These are phyloP conservation scores for Choristoneura rosaceana DNA, from an alignment of 2,888 invertebrate species.

Conservation along the genomic window DNA sequence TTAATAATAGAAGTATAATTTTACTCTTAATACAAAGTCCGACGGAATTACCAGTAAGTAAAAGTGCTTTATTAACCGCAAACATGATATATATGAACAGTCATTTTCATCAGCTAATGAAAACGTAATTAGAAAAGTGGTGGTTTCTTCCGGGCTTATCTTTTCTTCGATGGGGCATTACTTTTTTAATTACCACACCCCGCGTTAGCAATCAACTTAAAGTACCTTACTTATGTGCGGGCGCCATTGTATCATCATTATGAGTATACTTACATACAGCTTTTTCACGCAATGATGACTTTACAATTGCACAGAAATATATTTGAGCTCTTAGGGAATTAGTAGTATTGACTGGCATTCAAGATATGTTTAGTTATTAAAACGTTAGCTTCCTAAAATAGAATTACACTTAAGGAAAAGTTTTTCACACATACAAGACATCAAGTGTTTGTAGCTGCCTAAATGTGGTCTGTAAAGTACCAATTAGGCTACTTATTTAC, in stretches of 20 bases:
- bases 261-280: neutral
- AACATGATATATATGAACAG: constrained; percentile 45
- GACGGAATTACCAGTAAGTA: constrained; percentile 6
- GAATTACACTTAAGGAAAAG: no score
- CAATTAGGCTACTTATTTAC: neutral
- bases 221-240: constrained; percentile 18
- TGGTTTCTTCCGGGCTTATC: constrained; percentile 83
- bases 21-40: neutral
- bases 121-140: constrained; percentile 82
- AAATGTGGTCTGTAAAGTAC: neutral
- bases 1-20: neutral
- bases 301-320: neutral
- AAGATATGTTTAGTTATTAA: no score
- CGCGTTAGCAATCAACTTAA: constrained; percentile 46
- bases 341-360: no score
- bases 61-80: constrained; percentile 42
- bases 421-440: no score
- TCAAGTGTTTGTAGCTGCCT: neutral
- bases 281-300: neutral
- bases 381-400: no score
- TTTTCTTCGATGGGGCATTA: constrained; percentile 81
- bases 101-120: constrained; percentile 82
- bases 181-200: constrained; percentile 79
- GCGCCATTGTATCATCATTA: neutral
- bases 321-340: neutral